A percentile compares a stretch with the other conserved stretches of the same genome.
phyloP scores from a whole-genome alignment of 2,888 invertebrate genomes.

The Gryllus longicercus region DNA sequence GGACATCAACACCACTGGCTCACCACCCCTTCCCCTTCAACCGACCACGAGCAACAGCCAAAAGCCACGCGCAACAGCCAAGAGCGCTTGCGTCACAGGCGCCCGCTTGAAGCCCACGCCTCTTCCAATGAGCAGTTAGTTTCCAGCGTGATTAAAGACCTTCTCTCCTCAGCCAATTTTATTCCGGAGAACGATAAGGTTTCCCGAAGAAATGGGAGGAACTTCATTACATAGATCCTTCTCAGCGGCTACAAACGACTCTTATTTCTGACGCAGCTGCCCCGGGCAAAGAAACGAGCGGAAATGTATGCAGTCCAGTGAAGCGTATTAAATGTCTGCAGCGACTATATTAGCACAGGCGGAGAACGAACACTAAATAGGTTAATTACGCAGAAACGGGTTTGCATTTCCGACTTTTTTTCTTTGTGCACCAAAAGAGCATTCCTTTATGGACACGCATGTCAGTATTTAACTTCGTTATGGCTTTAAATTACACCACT shows the following conservation, averaged over 20 bases:
- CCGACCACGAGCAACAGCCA: too few species aligned
- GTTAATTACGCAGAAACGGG: background rate
- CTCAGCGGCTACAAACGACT: background rate
- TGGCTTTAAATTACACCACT: too few species aligned
- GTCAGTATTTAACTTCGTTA: too few species aligned
- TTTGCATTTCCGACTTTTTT: too few species aligned
- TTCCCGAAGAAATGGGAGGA: background rate
- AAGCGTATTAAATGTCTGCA: background rate
- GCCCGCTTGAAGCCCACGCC: too few species aligned
- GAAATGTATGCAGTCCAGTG: background rate
- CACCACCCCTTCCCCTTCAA: too few species aligned
- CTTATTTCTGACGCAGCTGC: background rate
- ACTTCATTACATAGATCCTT: background rate
- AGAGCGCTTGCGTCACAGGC: too few species aligned
- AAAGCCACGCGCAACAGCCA: too few species aligned
- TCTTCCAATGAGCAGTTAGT: too few species aligned
- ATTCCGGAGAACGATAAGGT: conserved; percentile 2
- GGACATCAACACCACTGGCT: too few species aligned
- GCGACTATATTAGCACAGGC: background rate
- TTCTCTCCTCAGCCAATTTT: background rate
- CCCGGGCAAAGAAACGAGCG: background rate
- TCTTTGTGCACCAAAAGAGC: too few species aligned
- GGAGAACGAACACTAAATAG: background rate
- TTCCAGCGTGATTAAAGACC: background rate
- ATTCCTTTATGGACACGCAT: too few species aligned